Percentiles rank a stretch among this genome's conserved stretches.
phyloP scores from a whole-genome alignment of 1,140 invertebrate genomes.

The Gonatopus flavifemur region DNA sequence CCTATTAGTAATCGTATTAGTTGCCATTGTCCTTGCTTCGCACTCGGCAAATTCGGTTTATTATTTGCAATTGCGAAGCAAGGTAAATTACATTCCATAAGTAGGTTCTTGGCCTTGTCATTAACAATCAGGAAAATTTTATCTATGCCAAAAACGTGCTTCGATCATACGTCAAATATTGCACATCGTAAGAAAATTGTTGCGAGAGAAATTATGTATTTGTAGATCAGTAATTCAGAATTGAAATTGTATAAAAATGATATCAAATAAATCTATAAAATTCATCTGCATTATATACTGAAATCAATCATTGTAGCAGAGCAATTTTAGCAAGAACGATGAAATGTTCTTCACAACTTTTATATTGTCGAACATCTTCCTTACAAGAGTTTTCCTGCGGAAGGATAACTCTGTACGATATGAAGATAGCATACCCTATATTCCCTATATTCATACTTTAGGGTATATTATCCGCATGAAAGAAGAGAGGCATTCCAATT shows the following conservation, averaged over 20 bases:
- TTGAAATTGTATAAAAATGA: slow-evolving; percentile 1
- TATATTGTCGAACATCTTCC: too few species aligned
- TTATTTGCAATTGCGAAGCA: too few species aligned
- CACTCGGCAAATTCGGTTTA: too few species aligned
- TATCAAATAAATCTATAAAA: background rate
- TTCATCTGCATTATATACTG: background rate
- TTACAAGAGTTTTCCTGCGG: too few species aligned
- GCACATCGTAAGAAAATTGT: background rate
- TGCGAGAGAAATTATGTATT: too few species aligned
- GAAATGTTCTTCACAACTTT: too few species aligned
- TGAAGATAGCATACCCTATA: slow-evolving; percentile 1
- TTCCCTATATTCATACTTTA: slow-evolving; percentile 19
- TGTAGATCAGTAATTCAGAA: background rate
- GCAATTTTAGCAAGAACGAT: background rate
- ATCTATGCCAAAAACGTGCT: slow-evolving; percentile 17
- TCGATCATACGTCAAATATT: slow-evolving; percentile 13
- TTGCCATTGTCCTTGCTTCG: too few species aligned
- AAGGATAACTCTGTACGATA: background rate
- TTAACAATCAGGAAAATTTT: too few species aligned
- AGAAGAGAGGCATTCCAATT: slow-evolving; percentile 16
- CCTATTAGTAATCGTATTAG: too few species aligned
- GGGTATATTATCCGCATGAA: slow-evolving; percentile 22
- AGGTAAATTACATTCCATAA: too few species aligned
- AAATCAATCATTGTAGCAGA: background rate
- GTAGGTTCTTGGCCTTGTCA: too few species aligned